These are phyloP conservation scores for Orcinus orca DNA, from an alignment of 2,113 vertebrate genomes.

Conservation along the genomic window DNA sequence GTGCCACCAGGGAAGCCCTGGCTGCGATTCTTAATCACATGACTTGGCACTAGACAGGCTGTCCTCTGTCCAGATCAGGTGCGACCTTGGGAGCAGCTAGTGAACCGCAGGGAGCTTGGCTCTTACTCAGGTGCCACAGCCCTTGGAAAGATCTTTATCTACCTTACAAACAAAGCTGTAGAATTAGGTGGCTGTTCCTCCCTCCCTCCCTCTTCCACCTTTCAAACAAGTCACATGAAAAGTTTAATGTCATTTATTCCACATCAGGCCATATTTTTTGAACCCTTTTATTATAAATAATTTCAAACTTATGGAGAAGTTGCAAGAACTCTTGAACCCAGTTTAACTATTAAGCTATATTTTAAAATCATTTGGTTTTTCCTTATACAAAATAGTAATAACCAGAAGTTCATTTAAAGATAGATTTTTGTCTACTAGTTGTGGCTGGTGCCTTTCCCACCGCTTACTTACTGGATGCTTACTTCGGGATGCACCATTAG, in stretches of 20 bases:
- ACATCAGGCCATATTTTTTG: not conserved
- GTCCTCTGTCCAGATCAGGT: not conserved
- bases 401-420: constrained; percentile 33
- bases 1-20: not conserved
- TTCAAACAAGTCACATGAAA: not conserved
- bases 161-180: not conserved
- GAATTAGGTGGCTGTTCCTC: not conserved
- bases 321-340: not conserved
- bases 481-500: not conserved
- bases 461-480: not conserved
- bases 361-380: not conserved
- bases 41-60: not conserved
- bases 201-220: not conserved
- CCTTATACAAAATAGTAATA: not conserved
- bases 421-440: not conserved
- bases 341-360: not conserved
- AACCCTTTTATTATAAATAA: constrained; percentile 8
- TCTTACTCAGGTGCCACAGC: not conserved
- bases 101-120: not conserved
- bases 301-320: constrained; percentile 1
- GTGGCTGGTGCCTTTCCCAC: not conserved
- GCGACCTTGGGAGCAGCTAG: not conserved
- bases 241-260: not conserved
- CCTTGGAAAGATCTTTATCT: not conserved
- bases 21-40: not conserved